phyloP scores from a whole-genome alignment of 2,113 vertebrate species.

The Sylvia atricapilla region DNA sequence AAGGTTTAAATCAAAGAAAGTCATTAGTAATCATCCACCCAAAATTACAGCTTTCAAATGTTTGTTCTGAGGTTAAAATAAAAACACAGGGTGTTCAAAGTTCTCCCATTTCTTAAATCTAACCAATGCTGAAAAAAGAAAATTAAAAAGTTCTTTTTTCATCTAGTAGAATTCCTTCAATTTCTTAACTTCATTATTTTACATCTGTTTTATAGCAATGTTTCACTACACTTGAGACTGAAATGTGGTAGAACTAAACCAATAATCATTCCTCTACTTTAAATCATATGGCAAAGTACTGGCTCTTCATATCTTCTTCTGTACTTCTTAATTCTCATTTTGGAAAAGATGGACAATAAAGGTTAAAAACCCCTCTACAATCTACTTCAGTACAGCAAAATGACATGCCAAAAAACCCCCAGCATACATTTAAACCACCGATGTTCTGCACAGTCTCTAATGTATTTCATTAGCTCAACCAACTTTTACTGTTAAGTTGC shows the following conservation, averaged over 20 bases:
- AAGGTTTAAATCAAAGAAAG: not conserved
- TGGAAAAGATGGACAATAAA: not conserved
- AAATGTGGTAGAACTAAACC: not conserved
- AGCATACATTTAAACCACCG: not conserved
- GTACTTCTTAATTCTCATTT: not conserved
- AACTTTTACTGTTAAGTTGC: not conserved
- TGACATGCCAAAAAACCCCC: not conserved
- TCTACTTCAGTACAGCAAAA: not conserved
- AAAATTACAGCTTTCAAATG: slow-evolving; percentile 2
- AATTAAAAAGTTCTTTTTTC: not conserved
- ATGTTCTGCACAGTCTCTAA: not conserved
- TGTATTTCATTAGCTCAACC: not conserved
- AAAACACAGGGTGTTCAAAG: not conserved
- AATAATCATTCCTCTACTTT: not conserved
- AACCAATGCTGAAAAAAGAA: not conserved
- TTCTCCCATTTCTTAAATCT: not conserved
- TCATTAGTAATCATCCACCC: not conserved
- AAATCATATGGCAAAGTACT: not conserved
- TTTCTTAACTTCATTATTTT: not conserved
- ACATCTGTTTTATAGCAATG: not conserved
- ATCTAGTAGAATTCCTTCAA: not conserved
- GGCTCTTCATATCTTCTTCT: not conserved
- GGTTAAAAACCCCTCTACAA: not conserved
- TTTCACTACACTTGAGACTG: not conserved
- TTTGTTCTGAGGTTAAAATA: not conserved